phyloP scores from a whole-genome alignment of 2,797 vertebrate genomes.

The Limnodromus scolopaceus region DNA sequence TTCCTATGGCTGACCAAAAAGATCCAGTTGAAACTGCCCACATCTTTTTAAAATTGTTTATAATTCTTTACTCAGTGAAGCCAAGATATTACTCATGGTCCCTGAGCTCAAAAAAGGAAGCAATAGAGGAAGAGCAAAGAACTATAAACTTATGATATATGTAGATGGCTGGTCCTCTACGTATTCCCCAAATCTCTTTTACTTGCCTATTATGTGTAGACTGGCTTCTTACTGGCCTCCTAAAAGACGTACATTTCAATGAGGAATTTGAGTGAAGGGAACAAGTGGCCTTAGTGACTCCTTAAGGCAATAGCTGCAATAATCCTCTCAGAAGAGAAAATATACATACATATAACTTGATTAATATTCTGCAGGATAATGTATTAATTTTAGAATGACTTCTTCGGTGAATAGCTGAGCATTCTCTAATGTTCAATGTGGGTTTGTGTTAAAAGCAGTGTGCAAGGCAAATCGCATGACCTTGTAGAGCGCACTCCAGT shows the following conservation, averaged over 20 bases:
- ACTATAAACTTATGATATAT: neutral
- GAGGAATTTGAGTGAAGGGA: slow-evolving; percentile 13
- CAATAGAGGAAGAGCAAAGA: neutral
- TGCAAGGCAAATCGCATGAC: neutral
- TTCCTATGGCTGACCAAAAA: neutral
- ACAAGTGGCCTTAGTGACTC: neutral
- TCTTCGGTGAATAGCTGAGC: neutral
- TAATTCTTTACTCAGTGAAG: neutral
- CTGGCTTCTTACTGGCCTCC: neutral
- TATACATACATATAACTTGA: neutral
- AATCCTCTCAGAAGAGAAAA: slow-evolving; percentile 19
- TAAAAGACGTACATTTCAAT: neutral
- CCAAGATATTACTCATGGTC: neutral
- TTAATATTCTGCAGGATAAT: neutral
- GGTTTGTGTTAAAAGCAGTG: neutral
- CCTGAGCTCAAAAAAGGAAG: neutral
- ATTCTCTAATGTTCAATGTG: neutral
- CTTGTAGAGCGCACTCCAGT: neutral
- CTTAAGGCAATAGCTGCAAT: slow-evolving; percentile 12
- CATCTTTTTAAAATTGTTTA: neutral
- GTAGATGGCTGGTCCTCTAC: neutral
- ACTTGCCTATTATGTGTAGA: neutral
- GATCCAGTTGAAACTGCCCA: neutral
- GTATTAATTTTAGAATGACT: neutral
- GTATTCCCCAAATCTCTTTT: neutral